A percentile compares a stretch with the other conserved stretches of the same genome.
Evolutionary conservation across 2,888 invertebrate genomes (phyloP).

Genomic region (Lucinisca nassula): DNA sequence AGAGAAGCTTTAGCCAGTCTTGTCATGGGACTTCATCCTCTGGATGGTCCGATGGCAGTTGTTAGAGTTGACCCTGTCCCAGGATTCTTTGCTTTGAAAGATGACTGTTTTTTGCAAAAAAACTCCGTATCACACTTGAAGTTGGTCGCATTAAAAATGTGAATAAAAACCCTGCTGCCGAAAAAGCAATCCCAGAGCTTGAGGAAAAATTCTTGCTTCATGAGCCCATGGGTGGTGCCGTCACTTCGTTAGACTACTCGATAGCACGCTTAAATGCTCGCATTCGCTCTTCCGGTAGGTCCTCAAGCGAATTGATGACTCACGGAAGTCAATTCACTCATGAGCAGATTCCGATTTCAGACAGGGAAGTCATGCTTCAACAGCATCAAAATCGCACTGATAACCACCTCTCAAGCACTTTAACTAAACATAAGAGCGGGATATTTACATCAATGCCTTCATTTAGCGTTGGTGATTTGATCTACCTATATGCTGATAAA

Average conservation of each 20-base stretch:
- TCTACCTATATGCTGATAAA: neutral
- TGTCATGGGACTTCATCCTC: slow-evolving; percentile 39
- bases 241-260: neutral
- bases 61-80: slow-evolving; percentile 69
- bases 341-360: too few species aligned
- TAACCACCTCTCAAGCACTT: too few species aligned
- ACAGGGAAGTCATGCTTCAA: too few species aligned
- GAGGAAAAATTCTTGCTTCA: neutral
- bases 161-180: too few species aligned
- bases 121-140: slow-evolving; percentile 49
- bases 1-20: slow-evolving; percentile 38
- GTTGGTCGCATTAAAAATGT: too few species aligned
- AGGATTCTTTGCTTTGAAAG: slow-evolving; percentile 24
- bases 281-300: too few species aligned
- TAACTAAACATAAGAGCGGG: neutral
- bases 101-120: slow-evolving; percentile 62
- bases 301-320: too few species aligned
- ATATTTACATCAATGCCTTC: neutral
- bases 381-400: too few species aligned
- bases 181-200: neutral
- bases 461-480: neutral
- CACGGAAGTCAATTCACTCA: too few species aligned
- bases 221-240: too few species aligned
- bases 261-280: too few species aligned
- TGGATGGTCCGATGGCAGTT: slow-evolving; percentile 66